Percentiles rank a stretch among this genome's conserved stretches.
These are phyloP conservation scores for Microchrysa polita DNA, from an alignment of 2,888 invertebrate genomes.

Conservation along the genomic window DNA sequence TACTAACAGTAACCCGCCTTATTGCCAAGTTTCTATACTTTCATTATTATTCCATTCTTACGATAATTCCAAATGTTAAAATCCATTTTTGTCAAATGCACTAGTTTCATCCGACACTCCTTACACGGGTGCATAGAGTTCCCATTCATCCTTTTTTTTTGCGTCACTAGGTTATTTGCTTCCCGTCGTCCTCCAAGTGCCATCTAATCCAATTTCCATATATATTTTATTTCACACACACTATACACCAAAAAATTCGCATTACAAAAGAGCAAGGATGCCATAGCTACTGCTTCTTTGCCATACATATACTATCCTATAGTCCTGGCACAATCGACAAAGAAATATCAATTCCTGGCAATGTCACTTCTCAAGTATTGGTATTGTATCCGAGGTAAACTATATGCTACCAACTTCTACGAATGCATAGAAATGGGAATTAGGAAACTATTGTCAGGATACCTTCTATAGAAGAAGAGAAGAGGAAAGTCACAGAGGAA, in stretches of 20 bases:
- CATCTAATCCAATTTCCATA: slow-evolving; percentile 6
- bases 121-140: too few species aligned
- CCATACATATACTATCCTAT: neutral
- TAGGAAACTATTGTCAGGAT: neutral
- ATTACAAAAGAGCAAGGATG: neutral
- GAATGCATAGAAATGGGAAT: slow-evolving; percentile 14
- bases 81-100: too few species aligned
- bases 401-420: neutral
- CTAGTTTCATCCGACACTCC: too few species aligned
- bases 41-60: too few species aligned
- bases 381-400: too few species aligned
- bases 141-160: too few species aligned
- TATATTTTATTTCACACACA: neutral
- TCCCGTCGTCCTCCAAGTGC: too few species aligned
- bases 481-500: neutral
- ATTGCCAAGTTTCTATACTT: too few species aligned
- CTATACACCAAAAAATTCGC: neutral
- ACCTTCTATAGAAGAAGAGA: neutral
- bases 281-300: neutral
- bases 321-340: neutral
- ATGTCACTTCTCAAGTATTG: slow-evolving; percentile 11
- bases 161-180: too few species aligned
- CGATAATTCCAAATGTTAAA: too few species aligned
- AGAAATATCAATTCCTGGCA: neutral
- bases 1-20: too few species aligned